Evolutionary conservation across 2,797 vertebrate species (phyloP).

Genomic region (Chelmon rostratus): DNA sequence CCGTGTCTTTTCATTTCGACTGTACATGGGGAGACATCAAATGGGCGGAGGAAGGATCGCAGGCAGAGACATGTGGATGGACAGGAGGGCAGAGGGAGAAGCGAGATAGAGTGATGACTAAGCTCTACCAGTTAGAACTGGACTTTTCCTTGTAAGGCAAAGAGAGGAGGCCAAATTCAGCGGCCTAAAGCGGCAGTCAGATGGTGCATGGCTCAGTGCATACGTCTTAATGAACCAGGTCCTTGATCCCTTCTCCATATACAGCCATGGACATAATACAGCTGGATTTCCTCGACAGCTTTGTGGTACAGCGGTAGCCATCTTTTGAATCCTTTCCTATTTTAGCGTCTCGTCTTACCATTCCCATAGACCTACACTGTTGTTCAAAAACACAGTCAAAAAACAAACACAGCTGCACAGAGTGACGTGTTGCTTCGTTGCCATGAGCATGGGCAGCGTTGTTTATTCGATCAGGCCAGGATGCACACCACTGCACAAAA

Average conservation of each 20-base stretch:
- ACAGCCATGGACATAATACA: conserved; percentile 45
- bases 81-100: conserved; percentile 13
- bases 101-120: conserved; percentile 9
- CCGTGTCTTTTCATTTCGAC: conserved; percentile 49
- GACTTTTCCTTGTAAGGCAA: conserved; percentile 73
- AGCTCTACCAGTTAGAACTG: conserved; percentile 6
- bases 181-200: conserved; percentile 41
- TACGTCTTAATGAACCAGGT: conserved; percentile 53
- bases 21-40: background rate
- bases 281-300: conserved; percentile 10
- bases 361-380: background rate
- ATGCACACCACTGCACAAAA: too few relatives aligned
- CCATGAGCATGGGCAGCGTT: background rate
- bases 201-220: conserved; percentile 42
- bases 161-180: conserved; percentile 34
- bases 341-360: conserved; percentile 1
- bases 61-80: conserved; percentile 18
- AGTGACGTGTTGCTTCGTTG: background rate
- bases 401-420: background rate
- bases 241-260: conserved; percentile 63
- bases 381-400: background rate
- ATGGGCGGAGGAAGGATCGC: conserved; percentile 9
- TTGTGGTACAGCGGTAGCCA: background rate
- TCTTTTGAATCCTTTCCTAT: conserved; percentile 15
- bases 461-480: background rate